Evolutionary conservation across 2,888 invertebrate species (phyloP), one percentile per base, ranked within the genome.

Genomic region (Lepidochitona cinerea): DNA sequence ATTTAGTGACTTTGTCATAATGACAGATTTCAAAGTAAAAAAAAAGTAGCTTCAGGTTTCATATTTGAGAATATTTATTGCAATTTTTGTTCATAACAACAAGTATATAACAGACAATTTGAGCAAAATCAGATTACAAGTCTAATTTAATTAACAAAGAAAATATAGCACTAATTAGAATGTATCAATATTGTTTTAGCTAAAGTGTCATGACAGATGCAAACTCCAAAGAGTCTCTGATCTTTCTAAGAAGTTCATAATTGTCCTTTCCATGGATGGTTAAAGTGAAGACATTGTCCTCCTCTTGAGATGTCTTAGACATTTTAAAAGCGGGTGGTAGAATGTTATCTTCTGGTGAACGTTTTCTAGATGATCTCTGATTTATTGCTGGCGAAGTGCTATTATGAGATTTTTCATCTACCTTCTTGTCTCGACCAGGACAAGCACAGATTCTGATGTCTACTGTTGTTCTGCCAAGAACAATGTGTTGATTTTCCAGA

Each of bases 391-490:
- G 18, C 18, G 49, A 7, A 49, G 18, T 64, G 41, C 70, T 67
- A n/a, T 53, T 9, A 0, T 33, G 41, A 29, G 59, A 4, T 18
- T 59, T 59, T 29, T 59, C 59, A 59, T 59, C 59, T 32, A 59
- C 59, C 32, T 32, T 23, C 29, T 59, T 59, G 59, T 59, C 59
- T 4, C 59, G 23, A 26, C 59, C 59, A 2, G 59, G 59, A 26
- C 59, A 59, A 2, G 59, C 59, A 59, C 59, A 59, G 29, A 59
- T 59, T 59, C 59, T 59, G 59, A 59, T 32, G 29, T 59, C 59
- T 1, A 59, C 59, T 14, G 32, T 32, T 29, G 32, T 26, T 4
- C 59, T 18, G 9, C 59, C 59, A 18, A 59, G 59, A 18, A 59
- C 59, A 29, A 32, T 59, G 49, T 49, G 49, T 29, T 59, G 29